A percentile compares a stretch with the other conserved stretches of the same genome.
These are phyloP conservation scores for Agapostemon virescens DNA, from an alignment of 2,888 invertebrate species.

Conservation along the genomic window DNA sequence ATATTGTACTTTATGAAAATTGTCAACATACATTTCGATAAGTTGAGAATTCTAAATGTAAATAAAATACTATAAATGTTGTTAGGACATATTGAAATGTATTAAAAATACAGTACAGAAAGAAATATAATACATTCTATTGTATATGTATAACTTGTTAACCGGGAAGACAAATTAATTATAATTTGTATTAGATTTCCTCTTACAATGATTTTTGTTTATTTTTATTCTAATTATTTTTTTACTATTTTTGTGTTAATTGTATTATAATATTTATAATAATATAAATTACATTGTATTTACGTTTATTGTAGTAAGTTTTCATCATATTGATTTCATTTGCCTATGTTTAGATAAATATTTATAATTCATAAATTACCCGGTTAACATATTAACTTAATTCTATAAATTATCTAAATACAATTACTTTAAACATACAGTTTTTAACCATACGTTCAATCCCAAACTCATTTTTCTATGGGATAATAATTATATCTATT, in stretches of 20 bases:
- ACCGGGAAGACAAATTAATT: not conserved
- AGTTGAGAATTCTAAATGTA: slow-evolving; percentile 13
- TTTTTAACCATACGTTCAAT: slow-evolving; percentile 25
- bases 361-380: not conserved
- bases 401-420: slow-evolving; percentile 36
- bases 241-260: not conserved
- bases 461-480: slow-evolving; percentile 15
- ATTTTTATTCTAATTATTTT: not conserved
- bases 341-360: not conserved
- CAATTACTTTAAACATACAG: slow-evolving; percentile 26
- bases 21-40: slow-evolving; percentile 16
- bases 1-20: slow-evolving; percentile 18
- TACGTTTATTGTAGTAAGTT: not conserved
- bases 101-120: not conserved
- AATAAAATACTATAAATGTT: slow-evolving; percentile 14
- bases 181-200: not conserved
- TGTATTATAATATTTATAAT: not conserved
- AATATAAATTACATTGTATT: not conserved
- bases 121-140: not conserved
- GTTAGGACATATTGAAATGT: slow-evolving; percentile 1
- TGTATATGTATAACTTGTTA: slow-evolving; percentile 16
- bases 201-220: not conserved
- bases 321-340: not conserved
- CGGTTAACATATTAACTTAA: not conserved
- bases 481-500: slow-evolving; percentile 10